These are phyloP conservation scores for Hydractinia symbiolongicarpus DNA, from an alignment of 30 jellyfish, hydroid and myxozoan genomes.

Conservation along the genomic window DNA sequence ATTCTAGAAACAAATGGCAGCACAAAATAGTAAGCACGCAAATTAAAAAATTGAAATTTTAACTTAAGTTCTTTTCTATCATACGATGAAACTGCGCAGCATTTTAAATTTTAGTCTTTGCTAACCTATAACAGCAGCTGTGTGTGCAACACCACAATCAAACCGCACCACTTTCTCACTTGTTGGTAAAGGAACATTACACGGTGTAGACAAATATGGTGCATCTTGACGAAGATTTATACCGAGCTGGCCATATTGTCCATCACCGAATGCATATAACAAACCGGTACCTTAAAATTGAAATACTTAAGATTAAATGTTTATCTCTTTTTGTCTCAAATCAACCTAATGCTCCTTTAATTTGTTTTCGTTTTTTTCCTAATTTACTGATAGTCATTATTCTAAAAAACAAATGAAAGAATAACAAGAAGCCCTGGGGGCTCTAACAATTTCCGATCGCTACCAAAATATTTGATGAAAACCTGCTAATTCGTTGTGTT, in stretches of 20 bases:
- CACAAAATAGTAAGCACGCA: too few species aligned
- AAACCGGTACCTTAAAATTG: conserved; percentile 59
- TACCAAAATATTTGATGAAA: too few species aligned
- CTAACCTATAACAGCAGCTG: conserved; percentile 92
- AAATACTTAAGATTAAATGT: not conserved
- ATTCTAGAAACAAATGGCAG: conserved; percentile 33
- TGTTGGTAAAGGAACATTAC: conserved; percentile 57
- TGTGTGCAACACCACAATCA: conserved; percentile 84
- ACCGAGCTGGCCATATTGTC: conserved; percentile 94
- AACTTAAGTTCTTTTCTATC: too few species aligned
- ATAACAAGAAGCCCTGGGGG: too few species aligned
- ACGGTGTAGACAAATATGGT: conserved; percentile 58
- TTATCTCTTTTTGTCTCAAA: not conserved
- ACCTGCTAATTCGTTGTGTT: too few species aligned
- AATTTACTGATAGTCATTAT: too few species aligned
- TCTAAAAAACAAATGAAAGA: too few species aligned
- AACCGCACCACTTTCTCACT: conserved; percentile 50
- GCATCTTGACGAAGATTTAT: conserved; percentile 53
- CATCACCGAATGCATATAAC: conserved; percentile 85
- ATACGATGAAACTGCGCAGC: too few species aligned
- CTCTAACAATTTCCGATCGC: too few species aligned
- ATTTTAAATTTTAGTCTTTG: too few species aligned
- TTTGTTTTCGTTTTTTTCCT: too few species aligned
- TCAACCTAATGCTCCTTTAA: not conserved
- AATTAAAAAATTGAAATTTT: too few species aligned